These are phyloP conservation scores for Yoshiicerus persimilis DNA, from an alignment of 1,140 invertebrate genomes.

Conservation along the genomic window DNA sequence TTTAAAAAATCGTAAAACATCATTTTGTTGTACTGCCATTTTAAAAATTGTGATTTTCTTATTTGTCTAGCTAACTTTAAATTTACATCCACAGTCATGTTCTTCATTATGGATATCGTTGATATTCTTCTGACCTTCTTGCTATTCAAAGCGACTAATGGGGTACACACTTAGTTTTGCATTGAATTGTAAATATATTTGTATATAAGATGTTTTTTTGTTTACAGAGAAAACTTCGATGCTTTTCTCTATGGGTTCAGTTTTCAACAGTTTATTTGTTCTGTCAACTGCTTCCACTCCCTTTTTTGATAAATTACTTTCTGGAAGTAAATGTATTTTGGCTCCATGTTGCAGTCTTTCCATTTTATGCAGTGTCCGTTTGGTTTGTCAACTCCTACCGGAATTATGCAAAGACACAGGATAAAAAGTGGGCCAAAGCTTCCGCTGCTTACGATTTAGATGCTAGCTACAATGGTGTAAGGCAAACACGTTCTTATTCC, in stretches of 20 bases:
- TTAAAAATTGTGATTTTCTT: not conserved
- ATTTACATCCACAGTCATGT: not conserved
- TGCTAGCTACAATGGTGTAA: not conserved
- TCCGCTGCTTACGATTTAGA: not conserved
- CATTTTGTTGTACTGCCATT: not conserved
- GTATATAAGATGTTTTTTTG: not conserved
- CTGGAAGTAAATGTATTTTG: not conserved
- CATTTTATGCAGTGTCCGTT: not conserved
- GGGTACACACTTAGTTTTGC: not conserved
- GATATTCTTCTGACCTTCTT: not conserved
- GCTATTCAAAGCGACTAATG: not conserved
- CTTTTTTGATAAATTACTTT: not conserved
- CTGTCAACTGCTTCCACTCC: not conserved
- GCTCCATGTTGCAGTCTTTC: not conserved
- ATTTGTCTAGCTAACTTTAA: not conserved
- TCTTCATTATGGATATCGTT: not conserved
- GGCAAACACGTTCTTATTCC: not conserved
- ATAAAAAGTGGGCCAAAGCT: not conserved
- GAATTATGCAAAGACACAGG: not conserved
- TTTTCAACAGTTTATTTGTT: not conserved
- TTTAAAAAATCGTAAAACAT: not conserved
- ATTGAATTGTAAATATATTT: not conserved
- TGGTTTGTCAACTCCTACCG: not conserved
- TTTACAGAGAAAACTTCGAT: not conserved
- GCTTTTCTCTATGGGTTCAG: not conserved